These are phyloP conservation scores for Dendrolimus punctatus DNA, from an alignment of 1,140 invertebrate species.

Conservation along the genomic window DNA sequence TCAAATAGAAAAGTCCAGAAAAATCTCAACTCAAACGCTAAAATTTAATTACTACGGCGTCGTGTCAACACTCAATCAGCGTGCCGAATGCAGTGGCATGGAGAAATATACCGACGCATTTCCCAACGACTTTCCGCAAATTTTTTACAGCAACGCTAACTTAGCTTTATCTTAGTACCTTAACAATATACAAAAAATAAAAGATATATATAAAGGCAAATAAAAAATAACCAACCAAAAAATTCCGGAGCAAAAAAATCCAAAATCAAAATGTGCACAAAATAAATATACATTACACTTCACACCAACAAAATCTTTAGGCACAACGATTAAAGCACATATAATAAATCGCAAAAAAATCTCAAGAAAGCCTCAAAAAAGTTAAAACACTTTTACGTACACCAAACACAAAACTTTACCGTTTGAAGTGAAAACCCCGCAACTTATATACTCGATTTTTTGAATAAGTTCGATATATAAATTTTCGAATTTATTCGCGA, in stretches of 20 bases:
- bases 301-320: constrained; percentile 54
- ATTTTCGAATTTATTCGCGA: constrained; percentile 31
- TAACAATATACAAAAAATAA: constrained; percentile 15
- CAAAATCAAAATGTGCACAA: constrained; percentile 60
- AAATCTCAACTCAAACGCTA: too few relatives aligned
- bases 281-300: constrained; percentile 58
- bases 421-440: constrained; percentile 51
- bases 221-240: constrained; percentile 59
- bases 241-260: constrained; percentile 60
- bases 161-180: constrained; percentile 7
- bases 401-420: constrained; percentile 66
- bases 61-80: too few relatives aligned
- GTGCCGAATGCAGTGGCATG: too few relatives aligned
- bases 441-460: constrained; percentile 26
- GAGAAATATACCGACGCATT: constrained; percentile 6
- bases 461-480: constrained; percentile 24
- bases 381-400: constrained; percentile 55
- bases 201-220: constrained; percentile 46
- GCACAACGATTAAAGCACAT: constrained; percentile 46
- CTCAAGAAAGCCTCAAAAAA: constrained; percentile 46
- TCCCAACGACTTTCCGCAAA: constrained; percentile 9
- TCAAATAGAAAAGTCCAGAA: too few relatives aligned
- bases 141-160: constrained; percentile 4
- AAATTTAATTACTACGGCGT: too few relatives aligned
- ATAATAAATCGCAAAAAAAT: constrained; percentile 36